Conservation (phyloP, 2,797 vertebrate genomes). For the Alca torda region DNA sequence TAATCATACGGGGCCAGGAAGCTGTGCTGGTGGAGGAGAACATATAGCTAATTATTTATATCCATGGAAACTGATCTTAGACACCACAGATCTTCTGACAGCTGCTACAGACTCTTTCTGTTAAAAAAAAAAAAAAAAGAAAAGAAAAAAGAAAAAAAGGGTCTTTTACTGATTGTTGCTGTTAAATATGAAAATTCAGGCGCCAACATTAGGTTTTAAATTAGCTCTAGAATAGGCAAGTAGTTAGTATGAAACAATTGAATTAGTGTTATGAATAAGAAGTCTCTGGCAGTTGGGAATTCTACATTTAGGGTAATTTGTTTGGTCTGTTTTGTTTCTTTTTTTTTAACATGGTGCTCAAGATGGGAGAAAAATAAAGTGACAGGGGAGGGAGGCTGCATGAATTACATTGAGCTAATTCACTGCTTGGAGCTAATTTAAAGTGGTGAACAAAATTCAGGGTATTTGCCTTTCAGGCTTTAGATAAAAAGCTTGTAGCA, state of each 20-base stretch:
- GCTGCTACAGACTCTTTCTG: background rate
- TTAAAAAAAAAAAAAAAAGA: background rate
- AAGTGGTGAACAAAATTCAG: background rate
- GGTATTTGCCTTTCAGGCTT: background rate
- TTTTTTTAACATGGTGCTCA: background rate
- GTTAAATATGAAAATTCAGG: background rate
- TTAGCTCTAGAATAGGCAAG: background rate
- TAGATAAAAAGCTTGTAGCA: background rate
- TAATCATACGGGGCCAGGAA: background rate
- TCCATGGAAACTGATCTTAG: slow-evolving; percentile 18
- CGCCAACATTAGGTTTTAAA: background rate
- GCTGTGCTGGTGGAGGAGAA: background rate
- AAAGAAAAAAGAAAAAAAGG: background rate
- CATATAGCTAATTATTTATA: background rate
- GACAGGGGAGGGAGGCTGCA: background rate
- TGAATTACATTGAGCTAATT: background rate
- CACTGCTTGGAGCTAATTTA: background rate
- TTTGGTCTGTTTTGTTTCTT: background rate
- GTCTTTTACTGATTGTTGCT: background rate
- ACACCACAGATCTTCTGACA: background rate
- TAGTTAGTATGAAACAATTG: background rate
- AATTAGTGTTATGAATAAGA: background rate
- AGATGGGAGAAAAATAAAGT: background rate
- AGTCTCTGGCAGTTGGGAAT: background rate
- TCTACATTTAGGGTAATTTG: background rate